phyloP scores from a whole-genome alignment of 2,888 invertebrate genomes.

The Cactoblastis cactorum region DNA sequence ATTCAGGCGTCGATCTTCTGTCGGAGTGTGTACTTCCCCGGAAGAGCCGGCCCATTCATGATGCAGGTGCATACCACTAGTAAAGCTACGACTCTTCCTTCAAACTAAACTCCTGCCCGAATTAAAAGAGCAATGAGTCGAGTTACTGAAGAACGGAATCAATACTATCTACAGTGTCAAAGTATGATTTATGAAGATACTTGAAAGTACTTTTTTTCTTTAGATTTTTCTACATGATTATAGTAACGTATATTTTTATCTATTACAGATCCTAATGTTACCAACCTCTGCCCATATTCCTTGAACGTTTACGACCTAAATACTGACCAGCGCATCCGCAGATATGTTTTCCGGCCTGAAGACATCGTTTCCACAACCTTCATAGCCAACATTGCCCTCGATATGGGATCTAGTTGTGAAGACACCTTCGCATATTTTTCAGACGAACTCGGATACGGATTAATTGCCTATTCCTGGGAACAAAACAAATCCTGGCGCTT shows the following conservation, averaged over 20 bases:
- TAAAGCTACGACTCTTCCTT: too few relatives aligned
- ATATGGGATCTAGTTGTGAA: constrained; percentile 85
- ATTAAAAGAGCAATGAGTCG: too few relatives aligned
- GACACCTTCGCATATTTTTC: constrained; percentile 89
- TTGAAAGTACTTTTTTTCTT: too few relatives aligned
- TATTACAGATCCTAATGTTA: constrained; percentile 68
- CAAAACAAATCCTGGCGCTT: constrained; percentile 89
- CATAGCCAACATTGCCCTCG: constrained; percentile 92
- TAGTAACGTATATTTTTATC: neutral
- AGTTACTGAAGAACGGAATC: too few relatives aligned
- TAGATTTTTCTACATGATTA: too few relatives aligned
- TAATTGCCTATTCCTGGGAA: constrained; percentile 88
- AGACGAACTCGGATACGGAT: constrained; percentile 90
- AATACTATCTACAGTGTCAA: too few relatives aligned
- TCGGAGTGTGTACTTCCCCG: too few relatives aligned
- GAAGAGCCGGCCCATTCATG: too few relatives aligned
- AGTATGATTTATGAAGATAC: too few relatives aligned
- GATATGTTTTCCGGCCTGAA: constrained; percentile 83
- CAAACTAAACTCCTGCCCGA: too few relatives aligned
- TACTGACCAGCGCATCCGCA: constrained; percentile 84
- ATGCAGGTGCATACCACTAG: too few relatives aligned
- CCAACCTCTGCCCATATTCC: constrained; percentile 89
- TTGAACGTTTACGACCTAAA: constrained; percentile 87
- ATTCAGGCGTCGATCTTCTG: too few relatives aligned
- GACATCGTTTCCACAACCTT: constrained; percentile 88